phyloP scores from a whole-genome alignment of 2,888 invertebrate species.

The Dastarcus helophoroides region DNA sequence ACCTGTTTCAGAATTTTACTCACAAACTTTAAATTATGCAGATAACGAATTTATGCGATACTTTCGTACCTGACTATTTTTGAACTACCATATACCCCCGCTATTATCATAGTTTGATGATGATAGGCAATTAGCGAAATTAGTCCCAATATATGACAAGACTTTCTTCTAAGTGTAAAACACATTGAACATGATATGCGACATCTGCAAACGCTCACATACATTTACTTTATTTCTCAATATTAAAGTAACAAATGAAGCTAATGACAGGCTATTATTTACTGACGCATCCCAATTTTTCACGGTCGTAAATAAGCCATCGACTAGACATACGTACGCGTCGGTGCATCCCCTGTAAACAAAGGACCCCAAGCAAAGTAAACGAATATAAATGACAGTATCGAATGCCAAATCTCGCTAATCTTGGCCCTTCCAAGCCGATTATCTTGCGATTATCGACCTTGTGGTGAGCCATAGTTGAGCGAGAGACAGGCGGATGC shows the following conservation, averaged over 20 bases:
- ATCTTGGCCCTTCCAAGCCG: constrained; percentile 29
- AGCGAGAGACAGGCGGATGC: constrained; percentile 15
- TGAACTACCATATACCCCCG: too few species aligned
- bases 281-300: constrained; percentile 29
- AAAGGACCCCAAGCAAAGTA: constrained; percentile 22
- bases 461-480: constrained; percentile 22
- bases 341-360: constrained; percentile 20
- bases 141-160: too few species aligned
- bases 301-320: constrained; percentile 30
- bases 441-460: constrained; percentile 33
- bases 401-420: constrained; percentile 36
- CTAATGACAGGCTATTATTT: constrained; percentile 28
- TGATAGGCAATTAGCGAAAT: too few species aligned
- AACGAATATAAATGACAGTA: constrained; percentile 37
- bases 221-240: too few species aligned
- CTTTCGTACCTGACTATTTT: too few species aligned
- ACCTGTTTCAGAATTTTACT: too few species aligned
- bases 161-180: too few species aligned
- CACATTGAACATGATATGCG: too few species aligned
- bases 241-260: constrained; percentile 13
- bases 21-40: too few species aligned
- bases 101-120: too few species aligned
- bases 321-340: constrained; percentile 19
- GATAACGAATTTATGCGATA: too few species aligned
- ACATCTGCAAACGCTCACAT: too few species aligned